Base-by-base conservation (phyloP, 2,888 invertebrate species). In the Cantharis lateralis region DNA sequence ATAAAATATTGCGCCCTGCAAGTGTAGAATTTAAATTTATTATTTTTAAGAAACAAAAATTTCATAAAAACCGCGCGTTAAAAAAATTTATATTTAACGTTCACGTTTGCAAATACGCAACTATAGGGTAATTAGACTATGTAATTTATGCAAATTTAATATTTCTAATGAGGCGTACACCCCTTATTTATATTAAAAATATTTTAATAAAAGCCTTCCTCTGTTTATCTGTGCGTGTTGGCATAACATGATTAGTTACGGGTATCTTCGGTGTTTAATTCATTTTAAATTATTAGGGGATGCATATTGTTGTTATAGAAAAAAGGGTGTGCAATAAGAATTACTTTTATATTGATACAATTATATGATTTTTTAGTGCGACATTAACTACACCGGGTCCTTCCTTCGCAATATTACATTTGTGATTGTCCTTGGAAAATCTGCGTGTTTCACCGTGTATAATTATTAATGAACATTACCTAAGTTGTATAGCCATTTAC, bases 101-200 rank as follows among this genome's bases (percentile, higher is more conserved):
- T 75, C 15, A 68, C 64, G 28, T 48, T 70, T 15, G 20, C 48
- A 15, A 64, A 70, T n/a, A n/a, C 20, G 66, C 48, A 48, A 48
- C 73, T 75, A 70, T 32, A 70, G 74, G 76, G 48, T 68, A 71
- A 71, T 70, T 75, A 75, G 77, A 69, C 78, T 78, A 76, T 79
- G 78, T 82, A 84, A 84, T 82, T 80, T 80, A 84, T 84, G 84
- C 83, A 82, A 84, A 84, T 84, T 84, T 83, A 82, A 83, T 82
- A 80, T 81, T 82, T 82, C 81, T 84, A 84, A 84, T 83, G 84
- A 84, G 81, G 75, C 83, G 81, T 83, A 75, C 79, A 82, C 77
- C 83, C 84, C 83, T 82, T 83, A 83, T 84, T 84, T 84, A 82
- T 84, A 84, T 83, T 83, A 83, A 83, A 84, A 84, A 83, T 84